Evolutionary conservation across 2,113 vertebrate genomes (phyloP).

Genomic region (Elgaria multicarinata): DNA sequence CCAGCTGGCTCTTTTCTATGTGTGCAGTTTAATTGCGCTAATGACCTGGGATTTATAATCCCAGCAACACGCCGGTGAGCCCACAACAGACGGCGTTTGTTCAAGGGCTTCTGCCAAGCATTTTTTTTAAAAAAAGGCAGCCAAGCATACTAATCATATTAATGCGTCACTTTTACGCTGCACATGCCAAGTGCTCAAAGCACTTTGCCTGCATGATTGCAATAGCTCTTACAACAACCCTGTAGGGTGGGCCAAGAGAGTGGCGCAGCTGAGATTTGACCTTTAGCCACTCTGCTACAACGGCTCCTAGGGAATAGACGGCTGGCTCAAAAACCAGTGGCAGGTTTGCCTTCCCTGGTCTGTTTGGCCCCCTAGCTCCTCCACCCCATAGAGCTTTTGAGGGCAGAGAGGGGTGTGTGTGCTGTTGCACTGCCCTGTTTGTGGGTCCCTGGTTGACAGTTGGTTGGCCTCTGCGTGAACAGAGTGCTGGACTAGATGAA

Average conservation of each 20-base stretch:
- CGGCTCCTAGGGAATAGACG: too few relatives aligned
- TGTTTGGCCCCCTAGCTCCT: not conserved
- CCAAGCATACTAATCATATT: not conserved
- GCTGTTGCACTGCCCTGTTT: too few relatives aligned
- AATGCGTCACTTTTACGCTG: accelerated
- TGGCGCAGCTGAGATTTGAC: too few relatives aligned
- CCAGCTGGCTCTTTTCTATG: not conserved
- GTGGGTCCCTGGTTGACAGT: too few relatives aligned
- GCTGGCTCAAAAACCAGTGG: too few relatives aligned
- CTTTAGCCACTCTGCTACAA: not conserved
- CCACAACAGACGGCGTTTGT: not conserved
- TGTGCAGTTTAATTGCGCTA: not conserved
- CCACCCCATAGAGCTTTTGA: not conserved
- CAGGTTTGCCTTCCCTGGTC: too few relatives aligned
- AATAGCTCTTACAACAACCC: too few relatives aligned
- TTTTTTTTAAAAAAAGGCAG: not conserved
- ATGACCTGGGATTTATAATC: constrained; percentile 9
- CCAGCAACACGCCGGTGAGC: not conserved
- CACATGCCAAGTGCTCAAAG: not conserved
- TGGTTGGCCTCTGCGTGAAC: too few relatives aligned
- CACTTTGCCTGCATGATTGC: not conserved
- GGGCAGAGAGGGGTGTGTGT: not conserved
- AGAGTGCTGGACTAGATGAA: too few relatives aligned
- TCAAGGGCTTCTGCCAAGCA: not conserved
- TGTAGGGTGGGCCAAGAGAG: not conserved